Percentiles rank a stretch among this genome's conserved stretches.
Evolutionary conservation across 1,140 invertebrate genomes (phyloP).

Genomic region (Tetramorium alpestre): DNA sequence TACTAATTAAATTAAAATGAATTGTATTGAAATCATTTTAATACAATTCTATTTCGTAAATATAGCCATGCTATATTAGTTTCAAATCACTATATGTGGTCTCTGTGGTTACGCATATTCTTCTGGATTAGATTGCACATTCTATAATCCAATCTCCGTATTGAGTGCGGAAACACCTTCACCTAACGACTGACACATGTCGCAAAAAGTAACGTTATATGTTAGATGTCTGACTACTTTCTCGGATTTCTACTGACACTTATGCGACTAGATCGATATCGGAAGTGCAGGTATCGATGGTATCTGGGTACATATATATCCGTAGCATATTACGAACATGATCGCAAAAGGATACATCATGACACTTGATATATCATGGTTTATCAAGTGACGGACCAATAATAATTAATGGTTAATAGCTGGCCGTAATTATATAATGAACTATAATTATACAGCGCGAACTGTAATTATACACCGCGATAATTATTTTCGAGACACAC

Average conservation of each 20-base stretch:
- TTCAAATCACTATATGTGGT: neutral
- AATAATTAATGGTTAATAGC: constrained; percentile 23
- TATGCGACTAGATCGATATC: neutral
- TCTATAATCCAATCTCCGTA: constrained; percentile 34
- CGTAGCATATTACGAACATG: neutral
- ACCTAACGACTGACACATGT: constrained; percentile 20
- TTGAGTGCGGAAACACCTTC: constrained; percentile 29
- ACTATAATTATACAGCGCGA: constrained; percentile 24
- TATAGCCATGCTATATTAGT: constrained; percentile 11
- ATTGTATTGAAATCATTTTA: neutral
- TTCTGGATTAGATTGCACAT: neutral
- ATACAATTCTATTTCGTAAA: neutral
- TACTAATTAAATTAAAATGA: neutral
- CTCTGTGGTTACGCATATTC: neutral
- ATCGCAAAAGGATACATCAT: neutral
- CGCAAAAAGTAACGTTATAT: constrained; percentile 55
- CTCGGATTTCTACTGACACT: constrained; percentile 31
- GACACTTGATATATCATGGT: neutral
- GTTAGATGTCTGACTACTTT: constrained; percentile 32
- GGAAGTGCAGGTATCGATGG: neutral
- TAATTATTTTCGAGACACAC: constrained; percentile 21
- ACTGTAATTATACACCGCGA: constrained; percentile 7
- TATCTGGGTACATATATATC: neutral
- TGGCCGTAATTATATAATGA: constrained; percentile 2
- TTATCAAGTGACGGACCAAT: constrained; percentile 3